Evolutionary conservation across 1,140 invertebrate genomes (phyloP), one percentile per base, ranked within the genome.

Genomic region (Lamellibrachia luymesi): DNA sequence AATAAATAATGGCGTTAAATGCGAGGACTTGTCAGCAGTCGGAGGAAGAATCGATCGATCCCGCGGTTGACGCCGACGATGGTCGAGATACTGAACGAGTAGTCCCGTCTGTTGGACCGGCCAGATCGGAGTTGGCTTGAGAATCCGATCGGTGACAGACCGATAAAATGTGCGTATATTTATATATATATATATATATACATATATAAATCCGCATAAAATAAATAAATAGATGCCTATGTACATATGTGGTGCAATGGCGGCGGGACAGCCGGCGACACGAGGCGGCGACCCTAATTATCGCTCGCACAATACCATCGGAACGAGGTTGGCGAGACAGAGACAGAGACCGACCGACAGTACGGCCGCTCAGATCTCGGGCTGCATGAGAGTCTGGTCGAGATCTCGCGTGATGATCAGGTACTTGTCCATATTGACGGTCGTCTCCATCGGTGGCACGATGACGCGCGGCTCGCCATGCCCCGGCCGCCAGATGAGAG

Each of bases 401-500:
- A 80, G 64, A 80, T 80, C 64, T 80, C 64, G 64, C 13, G 93
- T 94, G 92, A 51, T 92, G 51, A 91, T 27, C 2, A 94, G 90
- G 91, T 94, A 94, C 56, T 90, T 93, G 38, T 90, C 90, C 93
- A 94, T 92, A 51, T 93, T 92, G 51, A 94, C 93, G 22, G 93
- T 94, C 25, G 93, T 94, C 91, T 94, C 93, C 17, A 93, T 91
- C 25, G 93, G 92, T 7, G 93, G 92, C 25, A 94, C 92, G 51
- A 94, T 89, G 38, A 93, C 50, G n/a, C 51, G 38, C 1, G 93
- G 92, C 10, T 94, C 93, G 27, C 96, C 96, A 2, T 92, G 52
- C 8, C 92, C 92, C n/a, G 96, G 95, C 64, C 95, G 93, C 96
- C 96, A 96, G 2, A 96, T 95, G 25, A 96, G 94, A 94, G 95